phyloP scores from a whole-genome alignment of 1,140 invertebrate species.

The Drosophila athabasca region DNA sequence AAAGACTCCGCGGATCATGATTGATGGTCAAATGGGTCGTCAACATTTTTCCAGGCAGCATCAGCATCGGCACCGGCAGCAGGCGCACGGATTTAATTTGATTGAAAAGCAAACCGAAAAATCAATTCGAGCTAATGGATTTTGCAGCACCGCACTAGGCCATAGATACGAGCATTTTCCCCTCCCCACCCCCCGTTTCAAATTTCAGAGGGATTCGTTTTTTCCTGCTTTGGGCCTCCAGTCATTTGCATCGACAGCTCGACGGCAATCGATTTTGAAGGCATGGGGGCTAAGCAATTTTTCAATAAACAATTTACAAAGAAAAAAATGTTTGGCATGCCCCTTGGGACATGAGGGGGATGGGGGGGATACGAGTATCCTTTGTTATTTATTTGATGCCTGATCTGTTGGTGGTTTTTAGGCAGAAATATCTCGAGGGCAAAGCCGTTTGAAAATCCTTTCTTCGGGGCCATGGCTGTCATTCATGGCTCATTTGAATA shows the following conservation, averaged over 20 bases:
- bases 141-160: slow-evolving; percentile 38
- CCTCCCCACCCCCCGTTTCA: not conserved
- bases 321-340: slow-evolving; percentile 47
- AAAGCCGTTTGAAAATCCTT: no score
- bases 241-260: slow-evolving; percentile 39
- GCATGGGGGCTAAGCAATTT: slow-evolving; percentile 32
- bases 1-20: slow-evolving; percentile 56
- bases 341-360: slow-evolving; percentile 19
- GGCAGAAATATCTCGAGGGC: no score
- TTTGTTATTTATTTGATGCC: slow-evolving; percentile 40
- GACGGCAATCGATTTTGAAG: slow-evolving; percentile 34
- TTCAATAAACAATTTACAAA: slow-evolving; percentile 44
- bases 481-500: slow-evolving; percentile 9
- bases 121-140: slow-evolving; percentile 68
- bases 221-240: not conserved
- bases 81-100: slow-evolving; percentile 62
- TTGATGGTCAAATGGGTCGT: slow-evolving; percentile 57
- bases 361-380: slow-evolving; percentile 8
- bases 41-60: slow-evolving; percentile 25
- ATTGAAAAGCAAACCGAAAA: slow-evolving; percentile 62
- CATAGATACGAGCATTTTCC: slow-evolving; percentile 17
- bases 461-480: not conserved
- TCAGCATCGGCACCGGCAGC: slow-evolving; percentile 17
- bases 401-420: slow-evolving; percentile 19
- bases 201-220: slow-evolving; percentile 45